A percentile compares a stretch with the other conserved stretches of the same genome.
Conservation (phyloP, 2,797 vertebrate species). For the Salmo trutta region DNA sequence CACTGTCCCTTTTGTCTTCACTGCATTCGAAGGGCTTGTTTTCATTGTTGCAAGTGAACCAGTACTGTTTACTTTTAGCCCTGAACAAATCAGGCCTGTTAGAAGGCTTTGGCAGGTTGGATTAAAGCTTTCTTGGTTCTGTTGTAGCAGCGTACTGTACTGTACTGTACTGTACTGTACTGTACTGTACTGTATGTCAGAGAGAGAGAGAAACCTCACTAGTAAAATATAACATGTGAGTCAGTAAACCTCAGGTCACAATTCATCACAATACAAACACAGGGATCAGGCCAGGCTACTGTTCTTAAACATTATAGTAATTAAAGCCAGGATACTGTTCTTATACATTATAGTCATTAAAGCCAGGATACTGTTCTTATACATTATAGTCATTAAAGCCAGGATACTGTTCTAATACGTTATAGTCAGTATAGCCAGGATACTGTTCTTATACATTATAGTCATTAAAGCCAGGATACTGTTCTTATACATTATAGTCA, state of each 20-base stretch:
- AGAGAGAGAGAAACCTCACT: not conserved
- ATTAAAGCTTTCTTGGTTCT: not conserved
- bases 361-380: no score
- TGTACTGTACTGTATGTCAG: not conserved
- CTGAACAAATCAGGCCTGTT: not conserved
- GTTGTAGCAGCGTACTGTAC: not conserved
- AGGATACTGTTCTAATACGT: no score
- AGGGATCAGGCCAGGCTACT: not conserved
- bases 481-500: no score
- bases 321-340: no score
- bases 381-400: no score
- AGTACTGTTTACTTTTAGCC: not conserved
- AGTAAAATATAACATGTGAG: not conserved
- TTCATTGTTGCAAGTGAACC: conserved; percentile 2
- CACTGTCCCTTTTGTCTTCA: not conserved
- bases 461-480: no score
- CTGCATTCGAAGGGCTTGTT: not conserved
- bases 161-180: not conserved
- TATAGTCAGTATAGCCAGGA: no score
- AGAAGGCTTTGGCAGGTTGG: not conserved
- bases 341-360: no score
- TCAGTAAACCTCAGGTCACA: not conserved
- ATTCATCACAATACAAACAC: not conserved
- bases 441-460: no score
- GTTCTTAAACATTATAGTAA: not conserved